A percentile compares a stretch with the other conserved stretches of the same genome.
phyloP scores from a whole-genome alignment of 2,113 vertebrate genomes.

The Neopipo cinnamomea region DNA sequence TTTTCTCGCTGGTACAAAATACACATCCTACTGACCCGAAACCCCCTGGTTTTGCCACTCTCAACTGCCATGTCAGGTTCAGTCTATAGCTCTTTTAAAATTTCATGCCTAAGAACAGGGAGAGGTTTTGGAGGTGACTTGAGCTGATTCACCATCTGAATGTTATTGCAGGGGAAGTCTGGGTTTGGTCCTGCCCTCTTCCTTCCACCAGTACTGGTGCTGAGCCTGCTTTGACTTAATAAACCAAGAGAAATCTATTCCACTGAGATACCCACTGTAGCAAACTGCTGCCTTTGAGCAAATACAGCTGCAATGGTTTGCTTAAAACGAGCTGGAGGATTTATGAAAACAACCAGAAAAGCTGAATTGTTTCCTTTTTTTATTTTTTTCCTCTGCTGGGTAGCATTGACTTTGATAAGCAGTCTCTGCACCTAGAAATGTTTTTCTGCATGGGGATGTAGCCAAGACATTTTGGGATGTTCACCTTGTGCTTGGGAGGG shows the following conservation, averaged over 20 bases:
- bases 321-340: background rate
- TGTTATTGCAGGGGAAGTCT: background rate
- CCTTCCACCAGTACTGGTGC: rapidly evolving
- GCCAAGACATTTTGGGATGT: background rate
- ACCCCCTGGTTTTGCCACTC: background rate
- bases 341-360: background rate
- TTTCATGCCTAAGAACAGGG: background rate
- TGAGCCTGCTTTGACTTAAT: background rate
- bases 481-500: background rate
- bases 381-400: background rate
- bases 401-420: background rate
- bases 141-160: background rate
- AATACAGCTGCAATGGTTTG: background rate
- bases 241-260: background rate
- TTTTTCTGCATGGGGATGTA: background rate
- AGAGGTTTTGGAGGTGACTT: background rate
- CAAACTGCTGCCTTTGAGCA: background rate
- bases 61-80: background rate
- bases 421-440: background rate
- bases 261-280: background rate
- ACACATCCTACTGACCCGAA: background rate
- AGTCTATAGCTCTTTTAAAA: background rate
- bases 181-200: background rate
- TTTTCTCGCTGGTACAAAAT: background rate
- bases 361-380: background rate